Evolutionary conservation across 30 jellyfish, hydroid and myxozoan species (phyloP).

Genomic region (Aurelia sp.): DNA sequence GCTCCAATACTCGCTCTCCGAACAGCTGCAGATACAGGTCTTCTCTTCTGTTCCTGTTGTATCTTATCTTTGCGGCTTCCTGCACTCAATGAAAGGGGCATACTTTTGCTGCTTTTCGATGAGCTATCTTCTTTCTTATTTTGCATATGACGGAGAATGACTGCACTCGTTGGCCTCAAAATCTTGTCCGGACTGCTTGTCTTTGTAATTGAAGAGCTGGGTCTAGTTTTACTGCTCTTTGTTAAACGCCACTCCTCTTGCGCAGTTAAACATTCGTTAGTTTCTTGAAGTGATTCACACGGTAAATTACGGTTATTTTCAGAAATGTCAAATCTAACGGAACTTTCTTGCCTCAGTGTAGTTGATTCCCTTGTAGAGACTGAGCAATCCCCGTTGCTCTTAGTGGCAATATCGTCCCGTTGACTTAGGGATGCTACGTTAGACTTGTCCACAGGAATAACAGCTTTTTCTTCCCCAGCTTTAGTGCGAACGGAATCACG

Average conservation of each 20-base stretch:
- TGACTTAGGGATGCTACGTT: background rate
- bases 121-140: background rate
- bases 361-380: too few species aligned
- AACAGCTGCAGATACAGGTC: constrained; percentile 51
- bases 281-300: too few species aligned
- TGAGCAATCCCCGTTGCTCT: too few species aligned
- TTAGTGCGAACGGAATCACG: background rate
- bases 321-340: too few species aligned
- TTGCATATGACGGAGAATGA: constrained; percentile 22
- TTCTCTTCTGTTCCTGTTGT: background rate
- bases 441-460: background rate
- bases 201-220: background rate
- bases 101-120: background rate
- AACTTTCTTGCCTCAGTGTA: too few species aligned
- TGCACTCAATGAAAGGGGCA: constrained; percentile 7
- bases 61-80: background rate
- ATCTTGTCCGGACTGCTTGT: background rate
- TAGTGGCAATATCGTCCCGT: too few species aligned
- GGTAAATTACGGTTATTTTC: too few species aligned
- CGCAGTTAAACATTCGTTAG: too few species aligned
- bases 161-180: constrained; percentile 70
- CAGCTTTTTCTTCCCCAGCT: background rate
- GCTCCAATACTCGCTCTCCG: background rate
- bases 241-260: background rate
- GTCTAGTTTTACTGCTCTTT: background rate